phyloP scores from a whole-genome alignment of 2,113 vertebrate species.

The Chaenocephalus aceratus region DNA sequence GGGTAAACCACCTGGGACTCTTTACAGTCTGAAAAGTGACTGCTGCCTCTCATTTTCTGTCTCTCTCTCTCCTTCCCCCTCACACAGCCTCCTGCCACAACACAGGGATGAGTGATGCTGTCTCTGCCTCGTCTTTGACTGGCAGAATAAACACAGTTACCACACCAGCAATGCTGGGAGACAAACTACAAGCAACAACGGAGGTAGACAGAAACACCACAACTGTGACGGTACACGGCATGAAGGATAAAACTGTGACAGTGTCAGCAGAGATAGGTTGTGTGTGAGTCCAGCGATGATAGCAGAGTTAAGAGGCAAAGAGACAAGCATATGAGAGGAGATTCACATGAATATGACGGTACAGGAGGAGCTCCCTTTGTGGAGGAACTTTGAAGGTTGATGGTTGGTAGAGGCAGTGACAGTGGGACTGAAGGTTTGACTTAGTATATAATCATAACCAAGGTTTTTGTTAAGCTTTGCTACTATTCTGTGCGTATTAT shows the following conservation, averaged over 20 bases:
- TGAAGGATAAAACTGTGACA: constrained; percentile 56
- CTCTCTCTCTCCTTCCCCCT: not conserved
- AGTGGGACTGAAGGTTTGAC: constrained; percentile 28
- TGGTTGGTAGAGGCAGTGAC: constrained; percentile 19
- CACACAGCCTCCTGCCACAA: constrained; percentile 19
- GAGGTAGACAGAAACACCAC: constrained; percentile 62
- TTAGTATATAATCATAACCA: constrained; percentile 14
- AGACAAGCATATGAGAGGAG: constrained; percentile 37
- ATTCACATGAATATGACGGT: constrained; percentile 46
- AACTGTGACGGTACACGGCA: constrained; percentile 57
- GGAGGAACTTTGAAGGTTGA: constrained; percentile 39
- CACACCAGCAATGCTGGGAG: constrained; percentile 61
- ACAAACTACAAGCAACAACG: constrained; percentile 70
- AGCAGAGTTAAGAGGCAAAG: constrained; percentile 61
- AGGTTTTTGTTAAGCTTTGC: constrained; percentile 2
- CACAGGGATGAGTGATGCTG: constrained; percentile 69
- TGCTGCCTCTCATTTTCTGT: constrained; percentile 41
- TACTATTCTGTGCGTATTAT: constrained; percentile 15
- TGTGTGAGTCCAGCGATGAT: constrained; percentile 47
- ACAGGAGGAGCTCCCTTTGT: constrained; percentile 13
- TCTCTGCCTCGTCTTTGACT: constrained; percentile 65
- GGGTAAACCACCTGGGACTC: constrained; percentile 65
- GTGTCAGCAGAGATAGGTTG: constrained; percentile 48
- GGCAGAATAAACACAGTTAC: constrained; percentile 73
- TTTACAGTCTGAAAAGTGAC: constrained; percentile 65